Percentiles rank a stretch among this genome's conserved stretches.
Conservation (phyloP, 37 sponge, comb jelly and placozoan species). For the Eunapius fragilis region DNA sequence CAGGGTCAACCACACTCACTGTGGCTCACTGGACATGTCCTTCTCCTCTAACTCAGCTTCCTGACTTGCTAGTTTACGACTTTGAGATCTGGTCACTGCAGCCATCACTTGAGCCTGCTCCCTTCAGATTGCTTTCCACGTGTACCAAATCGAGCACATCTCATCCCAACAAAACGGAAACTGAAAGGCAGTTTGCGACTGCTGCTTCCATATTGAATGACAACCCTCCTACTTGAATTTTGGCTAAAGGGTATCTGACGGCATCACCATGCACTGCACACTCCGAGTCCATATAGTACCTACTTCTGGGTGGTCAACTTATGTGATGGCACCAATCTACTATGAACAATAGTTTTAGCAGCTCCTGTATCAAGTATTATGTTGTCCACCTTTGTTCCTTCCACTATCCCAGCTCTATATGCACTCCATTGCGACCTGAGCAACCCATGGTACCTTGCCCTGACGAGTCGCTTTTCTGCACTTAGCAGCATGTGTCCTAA, state of each 20-base stretch:
- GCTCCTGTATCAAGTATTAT: slow-evolving; percentile 22
- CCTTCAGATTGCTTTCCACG: background rate
- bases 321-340: slow-evolving; percentile 8
- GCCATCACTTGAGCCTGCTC: background rate
- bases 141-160: background rate
- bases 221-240: background rate
- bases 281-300: background rate
- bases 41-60: too few relatives aligned
- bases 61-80: too few relatives aligned
- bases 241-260: slow-evolving; percentile 3
- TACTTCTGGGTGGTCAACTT: background rate
- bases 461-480: background rate
- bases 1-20: background rate
- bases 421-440: background rate
- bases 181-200: background rate
- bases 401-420: slow-evolving; percentile 8
- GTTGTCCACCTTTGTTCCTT: background rate
- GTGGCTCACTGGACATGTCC: background rate
- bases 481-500: too few relatives aligned
- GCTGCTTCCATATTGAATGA: background rate
- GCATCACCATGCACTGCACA: slow-evolving; percentile 14
- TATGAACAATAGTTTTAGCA: slow-evolving; percentile 14
- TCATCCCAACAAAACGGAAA: slow-evolving; percentile 13
- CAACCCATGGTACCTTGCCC: background rate
- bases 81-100: too few relatives aligned